These are phyloP conservation scores for Philaenus spumarius DNA, from an alignment of 1,140 invertebrate species.

Conservation along the genomic window DNA sequence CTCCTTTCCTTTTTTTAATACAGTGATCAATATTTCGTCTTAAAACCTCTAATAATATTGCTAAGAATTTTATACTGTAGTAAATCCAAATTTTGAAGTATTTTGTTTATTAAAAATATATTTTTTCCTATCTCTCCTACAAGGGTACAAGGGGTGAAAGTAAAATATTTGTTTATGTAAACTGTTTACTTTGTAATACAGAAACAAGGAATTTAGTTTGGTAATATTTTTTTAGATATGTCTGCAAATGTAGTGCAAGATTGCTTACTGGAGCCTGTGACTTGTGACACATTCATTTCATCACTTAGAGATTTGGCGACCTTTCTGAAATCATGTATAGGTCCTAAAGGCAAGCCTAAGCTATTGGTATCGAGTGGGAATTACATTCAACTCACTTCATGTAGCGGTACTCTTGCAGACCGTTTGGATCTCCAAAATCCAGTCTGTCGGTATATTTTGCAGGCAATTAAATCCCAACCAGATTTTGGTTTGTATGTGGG, in stretches of 20 bases:
- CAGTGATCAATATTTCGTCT: too few relatives aligned
- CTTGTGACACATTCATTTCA: not conserved
- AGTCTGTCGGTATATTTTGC: not conserved
- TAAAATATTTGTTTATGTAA: not conserved
- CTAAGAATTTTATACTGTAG: too few relatives aligned
- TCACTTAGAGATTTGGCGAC: constrained; percentile 8
- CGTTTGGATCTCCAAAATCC: constrained; percentile 8
- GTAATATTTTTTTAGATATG: not conserved
- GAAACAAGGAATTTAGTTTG: not conserved
- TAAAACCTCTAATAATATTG: too few relatives aligned
- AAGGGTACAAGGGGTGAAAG: not conserved
- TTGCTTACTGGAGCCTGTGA: not conserved
- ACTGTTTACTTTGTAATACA: not conserved
- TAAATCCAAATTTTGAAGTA: too few relatives aligned
- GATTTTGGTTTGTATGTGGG: constrained; percentile 9
- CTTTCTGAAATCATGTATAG: constrained; percentile 4
- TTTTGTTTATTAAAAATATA: too few relatives aligned
- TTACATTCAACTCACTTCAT: constrained; percentile 3
- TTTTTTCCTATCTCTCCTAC: too few relatives aligned
- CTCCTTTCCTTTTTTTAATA: too few relatives aligned
- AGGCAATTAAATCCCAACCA: not conserved
- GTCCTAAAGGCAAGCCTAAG: constrained; percentile 5
- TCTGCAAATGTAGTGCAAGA: not conserved
- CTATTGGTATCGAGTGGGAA: constrained; percentile 5
- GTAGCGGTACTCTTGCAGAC: not conserved